These are phyloP conservation scores for Micromussa lordhowensis DNA, from an alignment of 92 coral and sea anemone genomes.

Conservation along the genomic window DNA sequence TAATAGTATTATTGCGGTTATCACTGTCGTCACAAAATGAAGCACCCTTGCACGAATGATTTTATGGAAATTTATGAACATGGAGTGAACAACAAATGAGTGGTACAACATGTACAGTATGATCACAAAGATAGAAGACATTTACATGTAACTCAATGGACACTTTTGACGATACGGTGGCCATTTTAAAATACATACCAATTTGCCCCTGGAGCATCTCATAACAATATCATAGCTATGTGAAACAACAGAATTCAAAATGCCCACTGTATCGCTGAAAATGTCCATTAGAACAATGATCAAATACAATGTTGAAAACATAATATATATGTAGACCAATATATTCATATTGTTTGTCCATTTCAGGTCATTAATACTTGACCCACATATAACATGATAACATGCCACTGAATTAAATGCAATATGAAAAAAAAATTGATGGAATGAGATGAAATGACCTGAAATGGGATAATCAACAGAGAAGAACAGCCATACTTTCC, in stretches of 20 bases:
- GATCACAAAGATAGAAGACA: background rate
- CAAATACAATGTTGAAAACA: too few relatives aligned
- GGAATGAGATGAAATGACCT: background rate
- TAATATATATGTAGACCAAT: background rate
- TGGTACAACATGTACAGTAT: background rate
- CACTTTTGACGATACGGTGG: too few relatives aligned
- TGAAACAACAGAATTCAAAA: too few relatives aligned
- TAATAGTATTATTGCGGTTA: background rate
- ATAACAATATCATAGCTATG: too few relatives aligned
- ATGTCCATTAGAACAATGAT: too few relatives aligned
- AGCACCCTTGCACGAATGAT: constrained; percentile 9
- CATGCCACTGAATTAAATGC: background rate
- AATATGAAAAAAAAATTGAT: background rate
- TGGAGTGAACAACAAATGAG: background rate
- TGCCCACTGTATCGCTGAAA: too few relatives aligned
- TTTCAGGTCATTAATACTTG: background rate
- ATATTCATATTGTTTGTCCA: background rate
- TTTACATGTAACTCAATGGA: background rate
- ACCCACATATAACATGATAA: background rate
- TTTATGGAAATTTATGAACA: constrained; percentile 5
- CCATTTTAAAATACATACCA: too few relatives aligned
- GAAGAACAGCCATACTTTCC: too few relatives aligned
- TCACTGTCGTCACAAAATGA: constrained; percentile 1
- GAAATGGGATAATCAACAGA: background rate
- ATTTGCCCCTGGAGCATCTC: too few relatives aligned